phyloP scores from a whole-genome alignment of 2,797 vertebrate species.

The Morelia viridis region DNA sequence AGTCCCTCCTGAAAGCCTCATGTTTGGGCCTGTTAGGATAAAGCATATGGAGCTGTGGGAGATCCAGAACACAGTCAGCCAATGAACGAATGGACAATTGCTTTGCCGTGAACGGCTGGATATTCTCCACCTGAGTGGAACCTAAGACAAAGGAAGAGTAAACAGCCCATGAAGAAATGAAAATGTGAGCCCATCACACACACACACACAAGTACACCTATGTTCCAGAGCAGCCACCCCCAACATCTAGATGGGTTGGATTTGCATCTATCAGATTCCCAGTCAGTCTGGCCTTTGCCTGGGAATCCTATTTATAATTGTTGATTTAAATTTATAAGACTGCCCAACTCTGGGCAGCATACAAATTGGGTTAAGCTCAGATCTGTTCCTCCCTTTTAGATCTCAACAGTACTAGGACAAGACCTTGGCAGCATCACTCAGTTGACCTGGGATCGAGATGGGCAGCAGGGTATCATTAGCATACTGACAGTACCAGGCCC shows the following conservation, averaged over 20 bases:
- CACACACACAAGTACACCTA: background rate
- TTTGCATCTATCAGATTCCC: background rate
- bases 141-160: conserved; percentile 66
- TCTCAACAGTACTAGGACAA: background rate
- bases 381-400: background rate
- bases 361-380: background rate
- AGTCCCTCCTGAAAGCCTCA: conserved; percentile 87
- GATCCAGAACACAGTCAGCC: conserved; percentile 89
- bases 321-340: too few species aligned
- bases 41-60: conserved; percentile 82
- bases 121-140: conserved; percentile 88
- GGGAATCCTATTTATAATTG: background rate
- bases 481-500: background rate
- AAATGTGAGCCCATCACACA: background rate
- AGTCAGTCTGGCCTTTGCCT: background rate
- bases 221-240: background rate
- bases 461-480: background rate
- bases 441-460: background rate
- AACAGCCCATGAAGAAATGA: background rate
- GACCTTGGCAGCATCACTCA: background rate
- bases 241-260: background rate
- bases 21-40: conserved; percentile 85
- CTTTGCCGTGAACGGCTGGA: conserved; percentile 92
- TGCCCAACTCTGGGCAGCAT: too few species aligned
- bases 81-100: conserved; percentile 90